Conservation (phyloP, 2,797 vertebrate species). For the Ciconia nigra region DNA sequence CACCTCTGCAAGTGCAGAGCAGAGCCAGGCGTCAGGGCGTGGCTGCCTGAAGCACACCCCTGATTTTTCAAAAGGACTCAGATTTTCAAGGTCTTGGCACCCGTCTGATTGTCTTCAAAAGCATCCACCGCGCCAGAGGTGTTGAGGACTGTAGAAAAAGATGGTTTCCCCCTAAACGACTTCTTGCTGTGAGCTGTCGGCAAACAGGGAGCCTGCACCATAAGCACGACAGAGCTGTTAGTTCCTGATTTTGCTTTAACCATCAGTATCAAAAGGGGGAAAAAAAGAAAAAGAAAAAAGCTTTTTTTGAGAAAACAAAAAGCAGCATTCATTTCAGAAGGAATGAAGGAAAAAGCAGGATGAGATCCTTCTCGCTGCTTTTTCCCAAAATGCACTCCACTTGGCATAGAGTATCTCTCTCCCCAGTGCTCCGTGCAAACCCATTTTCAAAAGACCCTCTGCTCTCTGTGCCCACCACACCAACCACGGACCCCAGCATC, state of each 20-base stretch:
- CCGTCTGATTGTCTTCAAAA: not conserved
- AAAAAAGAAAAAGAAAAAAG: accelerated
- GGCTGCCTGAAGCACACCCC: not conserved
- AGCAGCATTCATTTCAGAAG: not conserved
- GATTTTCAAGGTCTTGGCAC: not conserved
- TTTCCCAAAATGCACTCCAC: not conserved
- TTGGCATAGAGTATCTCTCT: not conserved
- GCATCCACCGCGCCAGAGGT: not conserved
- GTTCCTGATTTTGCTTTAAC: not conserved
- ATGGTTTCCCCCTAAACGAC: not conserved
- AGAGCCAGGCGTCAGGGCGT: not conserved
- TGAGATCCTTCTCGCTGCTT: not conserved
- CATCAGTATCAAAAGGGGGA: accelerated
- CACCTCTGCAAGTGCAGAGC: not conserved
- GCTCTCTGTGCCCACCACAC: not conserved
- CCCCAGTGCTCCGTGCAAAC: accelerated
- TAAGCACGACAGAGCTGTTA: accelerated
- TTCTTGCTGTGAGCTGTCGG: not conserved
- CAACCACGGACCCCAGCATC: not conserved
- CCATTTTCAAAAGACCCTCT: not conserved
- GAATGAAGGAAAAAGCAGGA: not conserved
- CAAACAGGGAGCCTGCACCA: not conserved
- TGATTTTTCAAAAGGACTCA: not conserved
- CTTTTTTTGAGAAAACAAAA: not conserved
- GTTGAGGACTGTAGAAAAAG: not conserved